Evolutionary conservation across 2,113 vertebrate genomes (phyloP), one percentile per base, ranked within the genome.

Genomic region (Laterallus jamaicensis): DNA sequence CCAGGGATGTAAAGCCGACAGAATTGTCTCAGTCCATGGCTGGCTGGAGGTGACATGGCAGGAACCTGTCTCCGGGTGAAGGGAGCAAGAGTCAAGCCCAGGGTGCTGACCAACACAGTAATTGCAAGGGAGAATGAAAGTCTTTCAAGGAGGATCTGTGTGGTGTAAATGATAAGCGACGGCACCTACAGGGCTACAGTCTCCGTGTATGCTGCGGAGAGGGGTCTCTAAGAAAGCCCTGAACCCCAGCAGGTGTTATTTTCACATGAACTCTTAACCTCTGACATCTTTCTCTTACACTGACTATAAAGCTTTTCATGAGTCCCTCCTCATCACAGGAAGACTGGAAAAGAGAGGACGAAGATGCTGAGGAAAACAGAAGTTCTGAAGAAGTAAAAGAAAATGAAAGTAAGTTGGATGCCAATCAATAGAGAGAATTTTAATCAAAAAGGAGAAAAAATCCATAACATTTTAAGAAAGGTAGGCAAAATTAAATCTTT

Each of bases 1-100:
- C 31, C 5, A 2, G 9, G 2, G 2, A 10, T 5, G 3, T 18
- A 74, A 42, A 56, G 22, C 35, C 39, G 20, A 63, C 10, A 35
- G 24, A 16, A 47, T 58, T 1, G 0, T 54, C n/a, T 22, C 42
- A 64, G 31, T 29, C 10, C 29, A 6, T 0, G 5, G 20, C 22
- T n/a, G 15, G 50, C 24, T 71, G 58, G 42, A 82, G 24, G 44
- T 6, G 2, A 37, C 2, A 1, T 15, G 16, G 13, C 66, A 52
- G 10, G 31, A 77, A 54, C 24, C n/a, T 50, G 21, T 37, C 35
- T 10, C 35, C 18, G 35, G 18, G 22, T 22, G 44, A n/a, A 80
- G 40, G 40, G 11, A 80, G 35, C 24, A 17, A 64, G 19, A 64
- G 18, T 28, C n/a, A 55, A 74, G 12, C 37, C 17, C 25, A 54